Evolutionary conservation across 2,797 vertebrate species (phyloP).

Genomic region (Buceros bicornis): DNA sequence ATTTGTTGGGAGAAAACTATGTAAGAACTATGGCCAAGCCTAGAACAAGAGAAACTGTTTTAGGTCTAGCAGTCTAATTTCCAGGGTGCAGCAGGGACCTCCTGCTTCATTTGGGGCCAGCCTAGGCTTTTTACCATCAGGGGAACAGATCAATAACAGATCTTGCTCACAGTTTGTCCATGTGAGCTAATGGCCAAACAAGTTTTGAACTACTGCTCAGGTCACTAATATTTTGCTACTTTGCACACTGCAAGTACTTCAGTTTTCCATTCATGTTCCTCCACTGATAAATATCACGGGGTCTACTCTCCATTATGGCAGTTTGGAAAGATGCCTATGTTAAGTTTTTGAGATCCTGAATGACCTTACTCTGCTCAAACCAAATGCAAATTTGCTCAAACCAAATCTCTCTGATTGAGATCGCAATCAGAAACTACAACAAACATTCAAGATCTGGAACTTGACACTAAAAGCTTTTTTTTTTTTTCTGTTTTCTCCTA

Average conservation of each 20-base stretch:
- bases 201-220: background rate
- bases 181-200: background rate
- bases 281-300: background rate
- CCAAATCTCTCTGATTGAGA: background rate
- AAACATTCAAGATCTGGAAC: background rate
- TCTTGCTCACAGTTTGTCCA: background rate
- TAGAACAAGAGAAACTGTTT: background rate
- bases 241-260: background rate
- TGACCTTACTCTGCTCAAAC: background rate
- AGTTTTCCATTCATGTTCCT: background rate
- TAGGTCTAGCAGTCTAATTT: background rate
- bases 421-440: background rate
- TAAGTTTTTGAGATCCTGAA: background rate
- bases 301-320: accelerated
- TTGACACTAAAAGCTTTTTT: background rate
- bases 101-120: background rate
- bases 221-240: background rate
- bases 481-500: background rate
- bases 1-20: background rate
- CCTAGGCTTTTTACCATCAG: background rate
- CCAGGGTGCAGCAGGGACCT: background rate
- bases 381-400: background rate
- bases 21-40: background rate
- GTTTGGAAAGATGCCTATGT: background rate
- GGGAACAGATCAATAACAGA: background rate